Percentiles rank a stretch among this genome's conserved stretches.
These are phyloP conservation scores for Prunella strophiata DNA, from an alignment of 2,797 vertebrate genomes.

Conservation along the genomic window DNA sequence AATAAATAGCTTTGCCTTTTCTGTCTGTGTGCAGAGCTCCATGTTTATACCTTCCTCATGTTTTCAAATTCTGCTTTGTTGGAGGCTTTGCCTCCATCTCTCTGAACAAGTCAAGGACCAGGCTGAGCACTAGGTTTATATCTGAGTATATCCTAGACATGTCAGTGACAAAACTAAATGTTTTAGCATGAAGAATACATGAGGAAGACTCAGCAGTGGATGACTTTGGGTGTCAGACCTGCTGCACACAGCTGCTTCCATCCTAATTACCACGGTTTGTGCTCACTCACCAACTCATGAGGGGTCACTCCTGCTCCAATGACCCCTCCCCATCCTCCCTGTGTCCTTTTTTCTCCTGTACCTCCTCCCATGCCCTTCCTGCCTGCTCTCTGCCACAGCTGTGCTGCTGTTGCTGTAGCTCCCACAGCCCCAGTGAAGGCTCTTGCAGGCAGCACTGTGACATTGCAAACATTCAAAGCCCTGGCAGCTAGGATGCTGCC, in stretches of 20 bases:
- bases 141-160: neutral
- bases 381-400: neutral
- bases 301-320: neutral
- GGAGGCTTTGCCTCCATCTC: neutral
- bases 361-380: neutral
- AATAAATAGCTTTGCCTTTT: constrained; percentile 13
- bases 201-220: neutral
- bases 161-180: neutral
- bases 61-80: neutral
- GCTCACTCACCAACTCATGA: neutral
- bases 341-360: neutral
- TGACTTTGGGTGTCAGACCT: neutral
- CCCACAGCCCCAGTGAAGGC: fast-evolving
- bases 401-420: fast-evolving
- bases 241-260: neutral
- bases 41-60: neutral
- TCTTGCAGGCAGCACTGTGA: neutral
- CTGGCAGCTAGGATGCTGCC: neutral
- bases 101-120: neutral
- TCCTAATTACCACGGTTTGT: neutral
- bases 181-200: neutral
- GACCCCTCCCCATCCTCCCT: neutral
- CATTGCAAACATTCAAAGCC: neutral
- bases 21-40: neutral
- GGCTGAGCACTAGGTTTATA: neutral